Conservation (phyloP, 1,140 invertebrate genomes). For the Dendrolimus punctatus region DNA sequence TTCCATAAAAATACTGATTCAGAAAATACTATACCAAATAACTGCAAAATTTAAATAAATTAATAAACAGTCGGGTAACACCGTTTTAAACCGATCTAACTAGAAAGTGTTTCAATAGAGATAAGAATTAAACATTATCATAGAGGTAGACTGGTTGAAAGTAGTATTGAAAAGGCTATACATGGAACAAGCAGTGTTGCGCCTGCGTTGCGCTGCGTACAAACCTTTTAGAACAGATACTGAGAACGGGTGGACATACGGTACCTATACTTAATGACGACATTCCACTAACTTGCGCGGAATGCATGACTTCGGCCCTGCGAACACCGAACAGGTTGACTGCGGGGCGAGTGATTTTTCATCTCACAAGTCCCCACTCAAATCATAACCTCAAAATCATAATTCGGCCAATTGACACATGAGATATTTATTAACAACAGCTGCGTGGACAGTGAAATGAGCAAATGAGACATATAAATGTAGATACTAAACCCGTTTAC, state of each 20-base stretch:
- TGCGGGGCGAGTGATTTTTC: slow-evolving; percentile 38
- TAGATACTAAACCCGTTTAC: slow-evolving; percentile 44
- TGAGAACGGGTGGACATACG: slow-evolving; percentile 51
- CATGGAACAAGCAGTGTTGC: slow-evolving; percentile 28
- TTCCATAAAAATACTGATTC: too few relatives aligned
- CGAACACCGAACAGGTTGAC: slow-evolving; percentile 54
- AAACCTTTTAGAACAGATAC: slow-evolving; percentile 49
- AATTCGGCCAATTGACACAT: slow-evolving; percentile 17
- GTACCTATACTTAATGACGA: slow-evolving; percentile 58
- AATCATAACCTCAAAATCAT: slow-evolving; percentile 35
- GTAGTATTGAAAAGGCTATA: slow-evolving; percentile 42
- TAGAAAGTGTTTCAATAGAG: slow-evolving; percentile 25
- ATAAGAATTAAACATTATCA: slow-evolving; percentile 44
- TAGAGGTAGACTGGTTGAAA: slow-evolving; percentile 34
- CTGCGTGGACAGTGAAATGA: slow-evolving; percentile 18
- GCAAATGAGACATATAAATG: slow-evolving; percentile 23
- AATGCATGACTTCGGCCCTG: slow-evolving; percentile 54
- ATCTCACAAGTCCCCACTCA: slow-evolving; percentile 42
- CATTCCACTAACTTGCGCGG: slow-evolving; percentile 57
- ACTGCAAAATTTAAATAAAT: too few relatives aligned
- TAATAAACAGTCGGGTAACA: neutral
- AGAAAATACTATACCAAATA: too few relatives aligned
- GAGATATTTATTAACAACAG: slow-evolving; percentile 35
- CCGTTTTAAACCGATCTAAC: slow-evolving; percentile 15
- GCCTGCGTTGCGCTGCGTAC: slow-evolving; percentile 47